Base-by-base conservation (phyloP, 1,140 invertebrate genomes). In the Trachelipus rathkii region DNA sequence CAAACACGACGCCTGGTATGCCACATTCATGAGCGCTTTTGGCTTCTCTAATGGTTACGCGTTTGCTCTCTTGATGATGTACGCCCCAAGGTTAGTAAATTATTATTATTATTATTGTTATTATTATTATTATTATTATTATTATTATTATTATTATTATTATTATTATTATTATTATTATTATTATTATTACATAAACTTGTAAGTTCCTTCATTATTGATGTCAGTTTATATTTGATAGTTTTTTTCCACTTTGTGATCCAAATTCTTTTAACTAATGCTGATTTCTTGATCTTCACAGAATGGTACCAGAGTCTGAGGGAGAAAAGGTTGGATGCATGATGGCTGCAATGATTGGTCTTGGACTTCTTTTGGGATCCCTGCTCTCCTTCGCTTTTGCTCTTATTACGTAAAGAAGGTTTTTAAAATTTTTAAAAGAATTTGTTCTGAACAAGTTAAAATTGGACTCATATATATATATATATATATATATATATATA, bases 291-390 rank as follows among this genome's bases (percentile, higher is more conserved):
- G n/a, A 5, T 21, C 3, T 70, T 24, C 5, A 21, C 68, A 70
- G 68, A 10, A 21, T 70, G 2, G 68, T 70, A 13, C 19, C 68
- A 5, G 68, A 70, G 68, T 11, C 11, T 70, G 68, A 70, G 68
- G 23, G 19, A 70, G 68, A 70, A 24, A 70, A 70, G 68, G n/a
- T 33, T 2, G 24, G 68, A 21, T n/a, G 68, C 11, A 70, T 70
- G 68, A 70, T 70, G 68, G 68, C 68, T 70, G 68, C 68, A 3
- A 70, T 70, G 68, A 23, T 70, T 11, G 68, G 68, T 23, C 10
- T 70, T 2, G 68, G 68, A 2, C 68, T 70, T 24, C 68, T 70
- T 3, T 5, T 70, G 6, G 68, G 68, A 1, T 21, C 68, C 3
- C 4, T 33, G 3, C 23, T 24, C 68, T 70, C 68, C 3, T 70